Conservation (phyloP, 2,888 invertebrate species). For the Cosmorhoe ocellata region DNA sequence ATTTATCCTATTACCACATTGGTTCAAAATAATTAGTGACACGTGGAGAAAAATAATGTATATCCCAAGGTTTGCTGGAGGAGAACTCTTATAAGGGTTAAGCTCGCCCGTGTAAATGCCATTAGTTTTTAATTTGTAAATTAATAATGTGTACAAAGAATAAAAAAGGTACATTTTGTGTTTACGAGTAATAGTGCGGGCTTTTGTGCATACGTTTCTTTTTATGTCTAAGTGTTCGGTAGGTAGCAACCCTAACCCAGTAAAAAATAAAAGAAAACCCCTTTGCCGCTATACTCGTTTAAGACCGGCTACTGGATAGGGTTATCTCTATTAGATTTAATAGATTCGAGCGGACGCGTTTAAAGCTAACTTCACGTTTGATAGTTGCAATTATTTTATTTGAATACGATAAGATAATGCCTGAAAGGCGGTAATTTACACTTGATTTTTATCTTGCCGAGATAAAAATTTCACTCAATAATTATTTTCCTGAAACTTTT, state of each 20-base stretch:
- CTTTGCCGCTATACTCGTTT: slow-evolving; percentile 23
- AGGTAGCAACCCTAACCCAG: slow-evolving; percentile 26
- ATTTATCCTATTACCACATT: no score
- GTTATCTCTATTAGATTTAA: slow-evolving; percentile 33
- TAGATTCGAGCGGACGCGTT: slow-evolving; percentile 21
- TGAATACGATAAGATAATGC: slow-evolving; percentile 7
- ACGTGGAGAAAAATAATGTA: no score
- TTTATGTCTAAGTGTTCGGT: background rate
- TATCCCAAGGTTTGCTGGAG: no score
- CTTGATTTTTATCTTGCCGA: slow-evolving; percentile 20
- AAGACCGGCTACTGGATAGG: slow-evolving; percentile 24
- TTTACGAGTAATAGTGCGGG: no score
- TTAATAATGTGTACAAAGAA: no score
- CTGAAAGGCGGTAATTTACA: slow-evolving; percentile 4
- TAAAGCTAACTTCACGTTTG: slow-evolving; percentile 22
- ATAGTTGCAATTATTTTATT: slow-evolving; percentile 28
- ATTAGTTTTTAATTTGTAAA: no score
- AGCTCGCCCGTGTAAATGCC: no score
- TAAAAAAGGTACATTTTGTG: no score
- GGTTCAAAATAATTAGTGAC: no score
- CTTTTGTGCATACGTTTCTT: no score
- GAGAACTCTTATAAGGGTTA: no score
- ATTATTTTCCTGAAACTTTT: no score
- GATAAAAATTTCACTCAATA: background rate
- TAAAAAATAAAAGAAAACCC: slow-evolving; percentile 29